These are phyloP conservation scores for Oreortyx pictus DNA, from an alignment of 2,797 vertebrate species.

Conservation along the genomic window DNA sequence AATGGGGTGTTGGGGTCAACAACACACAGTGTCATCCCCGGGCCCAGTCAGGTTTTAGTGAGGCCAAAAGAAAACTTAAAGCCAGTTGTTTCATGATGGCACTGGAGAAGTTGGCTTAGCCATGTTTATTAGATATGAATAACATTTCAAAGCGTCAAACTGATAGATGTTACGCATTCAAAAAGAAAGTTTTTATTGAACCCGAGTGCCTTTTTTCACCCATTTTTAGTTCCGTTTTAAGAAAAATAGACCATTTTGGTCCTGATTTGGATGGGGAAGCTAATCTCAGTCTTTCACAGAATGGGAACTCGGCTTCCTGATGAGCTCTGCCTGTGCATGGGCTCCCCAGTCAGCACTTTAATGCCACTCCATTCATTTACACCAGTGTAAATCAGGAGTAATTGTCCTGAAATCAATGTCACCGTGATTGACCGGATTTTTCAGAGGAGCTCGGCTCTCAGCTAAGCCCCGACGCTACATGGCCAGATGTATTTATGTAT, in stretches of 20 bases:
- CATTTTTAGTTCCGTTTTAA: slow-evolving; percentile 61
- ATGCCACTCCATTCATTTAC: slow-evolving; percentile 69
- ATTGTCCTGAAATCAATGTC: slow-evolving; percentile 73
- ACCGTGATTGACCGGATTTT: slow-evolving; percentile 67
- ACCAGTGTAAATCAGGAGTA: slow-evolving; percentile 71
- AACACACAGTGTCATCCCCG: not conserved
- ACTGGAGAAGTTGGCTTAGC: slow-evolving; percentile 1
- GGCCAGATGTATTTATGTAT: slow-evolving; percentile 74
- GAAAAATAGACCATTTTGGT: slow-evolving; percentile 66
- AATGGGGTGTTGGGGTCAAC: not conserved
- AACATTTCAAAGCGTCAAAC: slow-evolving; percentile 36
- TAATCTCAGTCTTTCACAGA: slow-evolving; percentile 70
- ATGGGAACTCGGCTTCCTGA: slow-evolving; percentile 59
- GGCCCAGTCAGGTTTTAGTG: not conserved
- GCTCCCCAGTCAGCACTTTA: slow-evolving; percentile 72
- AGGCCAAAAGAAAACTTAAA: not conserved
- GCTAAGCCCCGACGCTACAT: not conserved
- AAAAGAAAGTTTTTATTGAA: slow-evolving; percentile 56
- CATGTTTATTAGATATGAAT: not conserved
- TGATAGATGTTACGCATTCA: slow-evolving; percentile 52
- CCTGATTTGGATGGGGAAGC: slow-evolving; percentile 71
- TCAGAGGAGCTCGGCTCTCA: slow-evolving; percentile 56
- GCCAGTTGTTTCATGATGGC: not conserved
- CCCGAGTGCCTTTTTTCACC: not conserved
- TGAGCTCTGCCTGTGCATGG: slow-evolving; percentile 66